Base-by-base conservation (phyloP, 1,140 invertebrate genomes). In the Plectrocnemia conspersa region DNA sequence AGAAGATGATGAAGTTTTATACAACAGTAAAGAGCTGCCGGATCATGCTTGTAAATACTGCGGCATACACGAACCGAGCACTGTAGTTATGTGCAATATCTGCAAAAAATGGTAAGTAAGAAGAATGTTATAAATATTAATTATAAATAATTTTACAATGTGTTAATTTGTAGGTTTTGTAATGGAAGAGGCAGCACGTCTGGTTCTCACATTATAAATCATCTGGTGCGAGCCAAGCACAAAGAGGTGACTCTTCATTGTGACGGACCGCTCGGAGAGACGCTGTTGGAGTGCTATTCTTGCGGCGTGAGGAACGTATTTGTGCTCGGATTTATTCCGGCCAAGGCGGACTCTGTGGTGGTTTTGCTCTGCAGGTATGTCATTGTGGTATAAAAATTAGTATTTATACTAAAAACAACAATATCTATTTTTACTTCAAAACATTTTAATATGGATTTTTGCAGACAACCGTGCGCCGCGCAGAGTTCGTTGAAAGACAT, bases 341-440 rank as follows among this genome's bases (percentile, higher is more conserved):
- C 97, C 9, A 99, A 99, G 77, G 94, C 96, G 6, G 97, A 99
- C 72, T 97, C 94, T 1, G 95, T 99, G 32, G 97, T 99, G n/a
- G 95, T 99, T 1, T 73, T 99, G 38, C 77, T 99, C 0, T 99
- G 97, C 67, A 82, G 97, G 71, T 80, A 64, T 4, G 7, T 23
- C n/a, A n/a, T n/a, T n/a, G n/a, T n/a, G n/a, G n/a, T n/a, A n/a
- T n/a, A n/a, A n/a, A n/a, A 11, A 10, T 18, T 52, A 2, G 52
- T 59, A 46, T 0, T 29, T 11, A 41, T 24, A 46, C 50, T 21
- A 1, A n/a, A n/a, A n/a, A n/a, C n/a, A n/a, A n/a, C n/a, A n/a
- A n/a, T n/a, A n/a, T n/a, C n/a, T n/a, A n/a, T n/a, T n/a, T n/a
- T n/a, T n/a, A n/a, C n/a, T 10, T 58, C 40, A 36, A 19, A 21